Percentiles rank a stretch among this genome's conserved stretches.
Conservation (phyloP, 2,888 invertebrate genomes). For the Hyalella azteca region DNA sequence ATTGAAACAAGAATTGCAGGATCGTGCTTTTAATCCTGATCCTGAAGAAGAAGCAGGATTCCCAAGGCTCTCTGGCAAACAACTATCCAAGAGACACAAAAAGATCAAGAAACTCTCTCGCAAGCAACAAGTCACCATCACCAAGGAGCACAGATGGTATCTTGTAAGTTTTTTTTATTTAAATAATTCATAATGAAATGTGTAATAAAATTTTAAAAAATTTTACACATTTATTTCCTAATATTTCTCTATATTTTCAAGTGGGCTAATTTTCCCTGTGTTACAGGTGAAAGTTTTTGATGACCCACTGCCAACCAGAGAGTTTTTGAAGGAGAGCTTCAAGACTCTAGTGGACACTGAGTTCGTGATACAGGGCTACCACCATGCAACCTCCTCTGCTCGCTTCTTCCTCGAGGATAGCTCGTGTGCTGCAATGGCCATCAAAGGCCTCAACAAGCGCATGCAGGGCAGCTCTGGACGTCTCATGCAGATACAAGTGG, state of each 20-base stretch:
- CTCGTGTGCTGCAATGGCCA: constrained; percentile 1
- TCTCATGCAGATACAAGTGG: background rate
- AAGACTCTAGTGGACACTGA: background rate
- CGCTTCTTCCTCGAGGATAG: constrained; percentile 15
- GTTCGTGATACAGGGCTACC: constrained; percentile 9
- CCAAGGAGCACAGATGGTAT: constrained; percentile 9
- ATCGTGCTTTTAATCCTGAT: background rate
- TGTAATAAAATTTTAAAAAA: background rate
- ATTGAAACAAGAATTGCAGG: background rate
- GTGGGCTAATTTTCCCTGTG: background rate
- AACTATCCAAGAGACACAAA: background rate
- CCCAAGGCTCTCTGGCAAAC: background rate
- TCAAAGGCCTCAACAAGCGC: constrained; percentile 1
- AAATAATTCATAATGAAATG: background rate
- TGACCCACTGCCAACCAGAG: background rate
- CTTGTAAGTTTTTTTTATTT: background rate
- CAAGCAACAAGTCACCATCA: background rate
- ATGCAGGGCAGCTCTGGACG: constrained; percentile 18
- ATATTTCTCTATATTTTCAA: background rate
- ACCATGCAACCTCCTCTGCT: background rate
- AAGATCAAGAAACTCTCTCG: background rate
- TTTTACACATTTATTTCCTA: background rate
- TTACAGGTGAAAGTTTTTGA: background rate
- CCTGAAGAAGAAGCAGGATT: background rate
- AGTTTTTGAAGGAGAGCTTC: background rate